Conservation (phyloP, 2,888 invertebrate species). For the Tridacna gigas region DNA sequence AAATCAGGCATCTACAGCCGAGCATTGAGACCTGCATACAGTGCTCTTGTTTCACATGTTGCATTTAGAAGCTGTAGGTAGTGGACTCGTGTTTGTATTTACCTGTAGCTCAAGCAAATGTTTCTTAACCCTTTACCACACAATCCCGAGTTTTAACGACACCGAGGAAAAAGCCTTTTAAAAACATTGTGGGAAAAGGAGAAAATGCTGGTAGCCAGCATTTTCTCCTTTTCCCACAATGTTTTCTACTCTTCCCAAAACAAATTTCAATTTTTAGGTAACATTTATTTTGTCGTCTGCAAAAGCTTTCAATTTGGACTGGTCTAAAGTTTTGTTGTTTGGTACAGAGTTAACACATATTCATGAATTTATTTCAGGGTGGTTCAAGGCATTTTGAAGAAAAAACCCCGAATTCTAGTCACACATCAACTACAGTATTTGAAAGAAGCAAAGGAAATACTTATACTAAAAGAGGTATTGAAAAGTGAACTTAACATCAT, state of each 20-base stretch:
- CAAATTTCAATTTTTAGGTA: too few species aligned
- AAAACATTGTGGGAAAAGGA: not conserved
- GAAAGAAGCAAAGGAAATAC: slow-evolving; percentile 84
- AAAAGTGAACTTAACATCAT: too few species aligned
- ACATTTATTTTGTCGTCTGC: not conserved
- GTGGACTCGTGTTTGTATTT: too few species aligned
- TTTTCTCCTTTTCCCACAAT: not conserved
- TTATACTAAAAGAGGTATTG: slow-evolving; percentile 84
- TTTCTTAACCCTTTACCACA: too few species aligned
- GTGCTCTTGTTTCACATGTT: too few species aligned
- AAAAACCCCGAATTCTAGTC: slow-evolving; percentile 91
- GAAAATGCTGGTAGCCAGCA: not conserved
- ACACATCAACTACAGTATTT: slow-evolving; percentile 94
- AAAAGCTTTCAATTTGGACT: not conserved
- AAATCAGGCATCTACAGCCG: too few species aligned
- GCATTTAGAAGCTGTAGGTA: too few species aligned
- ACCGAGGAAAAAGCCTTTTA: too few species aligned
- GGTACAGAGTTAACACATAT: not conserved
- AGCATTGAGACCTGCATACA: too few species aligned
- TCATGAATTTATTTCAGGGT: slow-evolving; percentile 66
- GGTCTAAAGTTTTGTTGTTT: not conserved
- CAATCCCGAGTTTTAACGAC: too few species aligned
- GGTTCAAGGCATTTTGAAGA: slow-evolving; percentile 87
- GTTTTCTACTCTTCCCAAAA: too few species aligned
- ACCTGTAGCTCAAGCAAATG: too few species aligned